Percentiles rank a stretch among this genome's conserved stretches.
These are phyloP conservation scores for Larimichthys polyactis DNA, from an alignment of 2,113 vertebrate genomes.

Conservation along the genomic window DNA sequence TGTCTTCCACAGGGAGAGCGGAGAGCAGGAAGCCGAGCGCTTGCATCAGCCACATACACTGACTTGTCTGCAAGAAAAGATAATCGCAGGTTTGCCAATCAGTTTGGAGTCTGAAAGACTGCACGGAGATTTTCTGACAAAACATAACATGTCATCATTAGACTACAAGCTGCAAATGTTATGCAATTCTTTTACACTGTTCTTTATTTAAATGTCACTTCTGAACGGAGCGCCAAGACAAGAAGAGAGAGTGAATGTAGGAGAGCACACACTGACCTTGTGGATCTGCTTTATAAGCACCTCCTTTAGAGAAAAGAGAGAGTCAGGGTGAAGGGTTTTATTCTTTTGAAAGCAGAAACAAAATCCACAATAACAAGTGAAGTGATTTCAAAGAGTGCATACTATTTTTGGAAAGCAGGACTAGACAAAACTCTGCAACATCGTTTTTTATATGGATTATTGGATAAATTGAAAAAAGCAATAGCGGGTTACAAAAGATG, in stretches of 20 bases:
- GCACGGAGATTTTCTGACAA: background rate
- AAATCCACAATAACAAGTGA: background rate
- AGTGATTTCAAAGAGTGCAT: conserved; percentile 31
- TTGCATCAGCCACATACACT: conserved; percentile 99
- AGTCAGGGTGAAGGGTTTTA: conserved; percentile 16
- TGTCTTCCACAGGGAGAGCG: conserved; percentile 96
- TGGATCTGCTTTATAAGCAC: conserved; percentile 99
- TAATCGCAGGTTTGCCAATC: background rate
- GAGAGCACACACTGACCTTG: conserved; percentile 88
- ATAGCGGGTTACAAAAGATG: background rate
- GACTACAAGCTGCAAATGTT: conserved; percentile 10
- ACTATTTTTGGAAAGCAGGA: conserved; percentile 44
- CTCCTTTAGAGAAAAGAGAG: conserved; percentile 84
- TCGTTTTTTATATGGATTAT: background rate
- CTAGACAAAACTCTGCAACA: background rate
- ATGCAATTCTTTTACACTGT: conserved; percentile 12
- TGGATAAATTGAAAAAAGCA: background rate
- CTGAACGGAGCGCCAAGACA: background rate
- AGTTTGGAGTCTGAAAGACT: background rate
- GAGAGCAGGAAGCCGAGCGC: conserved; percentile 98
- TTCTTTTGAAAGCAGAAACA: conserved; percentile 27
- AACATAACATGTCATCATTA: conserved; percentile 1
- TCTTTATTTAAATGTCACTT: conserved; percentile 33
- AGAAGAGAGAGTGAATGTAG: conserved; percentile 10
- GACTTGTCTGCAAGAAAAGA: conserved; percentile 90